Evolutionary conservation across 2,797 vertebrate genomes (phyloP), one percentile per base, ranked within the genome.

Genomic region (Semotilus atromaculatus): DNA sequence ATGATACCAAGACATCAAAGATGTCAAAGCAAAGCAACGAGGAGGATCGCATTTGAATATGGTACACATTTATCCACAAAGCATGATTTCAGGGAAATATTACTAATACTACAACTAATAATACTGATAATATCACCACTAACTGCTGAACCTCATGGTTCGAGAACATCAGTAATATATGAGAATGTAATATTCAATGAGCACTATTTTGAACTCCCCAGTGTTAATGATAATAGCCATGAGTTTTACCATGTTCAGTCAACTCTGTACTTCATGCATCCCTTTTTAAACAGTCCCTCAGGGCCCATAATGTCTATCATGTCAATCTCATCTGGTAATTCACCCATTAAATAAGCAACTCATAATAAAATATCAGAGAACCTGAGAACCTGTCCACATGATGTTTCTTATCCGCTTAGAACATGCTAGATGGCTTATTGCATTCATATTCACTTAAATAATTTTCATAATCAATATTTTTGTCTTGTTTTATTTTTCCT

Each of bases 81-180:
- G 88, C 90, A 86, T 89, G 87, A 92, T 92, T 90, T 88, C 81
- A 48, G 74, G 36, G 76, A 71, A 72, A 79, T 77, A 58, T 10
- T 70, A 68, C 31, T 68, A 43, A 84, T 43, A 31, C 64, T 70
- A 31, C 9, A 16, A 66, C 29, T 60, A 43, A 70, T 76, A 78
- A 70, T 51, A 78, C 70, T 62, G 38, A 64, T 71, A 40, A 64
- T 60, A 64, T 45, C 77, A 80, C 4, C 23, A 10, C 5, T 58
- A 13, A 10, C 36, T 73, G 53, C 10, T 72, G 18, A 1, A 21
- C 6, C 5, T 62, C 53, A 48, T 77, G 45, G 18, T 58, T 68
- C 5, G 10, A 55, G 38, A n/a, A 79, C 38, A 72, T 16, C 43
- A 36, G 21, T 36, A 40, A 70, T 62, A 23, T 38, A 36, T 60